Evolutionary conservation across 2,888 invertebrate species (phyloP), one percentile per base, ranked within the genome.

Genomic region (Drosophila bunnanda): DNA sequence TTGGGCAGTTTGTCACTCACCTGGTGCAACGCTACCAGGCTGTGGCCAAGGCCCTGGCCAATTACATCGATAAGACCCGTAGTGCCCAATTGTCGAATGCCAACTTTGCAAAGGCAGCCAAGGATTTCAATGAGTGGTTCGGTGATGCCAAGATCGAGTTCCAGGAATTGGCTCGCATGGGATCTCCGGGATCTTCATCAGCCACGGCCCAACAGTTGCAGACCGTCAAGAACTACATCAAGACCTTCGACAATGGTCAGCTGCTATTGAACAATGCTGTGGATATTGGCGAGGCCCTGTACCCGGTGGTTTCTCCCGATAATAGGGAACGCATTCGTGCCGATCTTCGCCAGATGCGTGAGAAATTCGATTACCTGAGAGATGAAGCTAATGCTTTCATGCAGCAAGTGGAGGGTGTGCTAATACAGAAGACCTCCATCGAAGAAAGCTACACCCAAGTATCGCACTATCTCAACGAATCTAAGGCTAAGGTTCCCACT

Each of bases 381-480:
- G 97, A 97, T 91, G 95, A 96, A 91, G 95, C 97, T 0, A 97
- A 97, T 90, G 95, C 95, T 17, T 95, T 97, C 2, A 95, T 97
- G 78, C 97, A 98, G 91, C 96, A 96, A 84, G 96, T 98, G 20
- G 98, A 98, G 93, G 96, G 96, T 1, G 96, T 96, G 41, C 94
- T 98, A 73, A 96, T 98, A 90, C 97, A 98, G 84, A 95, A 98
- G 92, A 97, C 97, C 5, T 97, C 98, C 1, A 97, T 98, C 91
- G 98, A 98, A 91, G 98, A 98, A 83, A 97, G 97, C 75, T 96
- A 97, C 80, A 95, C 95, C 52, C 97, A 98, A 94, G 95, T 98
- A 9, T 95, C 96, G 78, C 95, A 96, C 89, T 98, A 98, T 97
- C 94, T 98, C 32, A 94, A 94, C 61, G 97, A 97, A 80, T 95